A percentile compares a stretch with the other conserved stretches of the same genome.
These are phyloP conservation scores for Melanotaenia nigrans DNA, from an alignment of 2,797 vertebrate genomes.

Conservation along the genomic window DNA sequence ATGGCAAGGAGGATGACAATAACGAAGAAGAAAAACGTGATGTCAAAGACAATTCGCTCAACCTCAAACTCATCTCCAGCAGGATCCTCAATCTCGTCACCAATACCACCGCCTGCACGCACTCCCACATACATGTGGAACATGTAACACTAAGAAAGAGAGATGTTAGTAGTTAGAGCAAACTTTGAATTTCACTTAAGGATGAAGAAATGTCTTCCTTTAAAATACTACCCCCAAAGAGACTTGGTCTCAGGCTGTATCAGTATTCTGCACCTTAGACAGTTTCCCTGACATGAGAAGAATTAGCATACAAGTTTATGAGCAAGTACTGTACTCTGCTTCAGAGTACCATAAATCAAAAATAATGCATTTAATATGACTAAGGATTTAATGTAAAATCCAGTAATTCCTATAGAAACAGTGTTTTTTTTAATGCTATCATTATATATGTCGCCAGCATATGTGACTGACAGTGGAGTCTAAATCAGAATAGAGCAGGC, in stretches of 20 bases:
- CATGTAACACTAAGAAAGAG: constrained; percentile 81
- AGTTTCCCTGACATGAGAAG: neutral
- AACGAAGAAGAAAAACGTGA: constrained; percentile 86
- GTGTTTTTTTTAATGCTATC: constrained; percentile 53
- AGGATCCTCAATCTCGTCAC: constrained; percentile 83
- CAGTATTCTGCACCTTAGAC: no score
- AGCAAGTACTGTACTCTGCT: constrained; percentile 9
- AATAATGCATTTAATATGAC: constrained; percentile 20
- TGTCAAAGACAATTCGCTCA: constrained; percentile 83
- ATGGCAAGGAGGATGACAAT: constrained; percentile 85
- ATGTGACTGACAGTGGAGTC: constrained; percentile 61
- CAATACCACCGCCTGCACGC: constrained; percentile 82
- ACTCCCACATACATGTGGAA: constrained; percentile 87
- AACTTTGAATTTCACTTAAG: neutral
- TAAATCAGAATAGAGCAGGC: constrained; percentile 56
- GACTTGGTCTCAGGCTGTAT: no score
- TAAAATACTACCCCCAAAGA: no score
- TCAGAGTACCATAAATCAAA: constrained; percentile 2
- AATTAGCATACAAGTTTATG: neutral
- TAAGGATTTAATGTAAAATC: constrained; percentile 40
- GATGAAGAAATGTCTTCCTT: no score
- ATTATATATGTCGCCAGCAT: constrained; percentile 7
- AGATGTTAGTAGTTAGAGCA: neutral
- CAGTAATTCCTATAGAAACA: constrained; percentile 24
- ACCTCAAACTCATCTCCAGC: constrained; percentile 84